Percentiles rank a stretch among this genome's conserved stretches.
These are phyloP conservation scores for Brienomyrus longianalis DNA, from an alignment of 2,113 vertebrate genomes.

Conservation along the genomic window DNA sequence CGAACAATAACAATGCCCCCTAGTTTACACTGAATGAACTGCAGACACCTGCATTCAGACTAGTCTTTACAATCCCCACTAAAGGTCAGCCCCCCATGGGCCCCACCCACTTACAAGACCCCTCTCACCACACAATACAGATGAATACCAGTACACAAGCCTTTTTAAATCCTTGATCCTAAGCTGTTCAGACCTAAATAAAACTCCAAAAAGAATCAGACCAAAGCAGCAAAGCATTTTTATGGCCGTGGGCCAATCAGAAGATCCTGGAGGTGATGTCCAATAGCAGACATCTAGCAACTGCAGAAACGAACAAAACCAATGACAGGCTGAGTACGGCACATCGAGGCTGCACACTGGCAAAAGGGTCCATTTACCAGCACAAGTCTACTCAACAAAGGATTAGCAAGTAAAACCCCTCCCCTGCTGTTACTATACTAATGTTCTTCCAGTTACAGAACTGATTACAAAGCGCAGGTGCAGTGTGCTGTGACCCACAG, in stretches of 20 bases:
- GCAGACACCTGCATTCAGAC: neutral
- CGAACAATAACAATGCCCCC: neutral
- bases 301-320: neutral
- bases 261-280: neutral
- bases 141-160: constrained; percentile 9
- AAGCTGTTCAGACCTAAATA: constrained; percentile 45
- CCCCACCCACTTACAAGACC: neutral
- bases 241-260: neutral
- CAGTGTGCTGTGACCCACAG: neutral
- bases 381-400: neutral
- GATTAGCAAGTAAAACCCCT: neutral
- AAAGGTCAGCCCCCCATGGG: neutral
- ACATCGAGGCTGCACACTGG: neutral
- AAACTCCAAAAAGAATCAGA: constrained; percentile 48
- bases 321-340: neutral
- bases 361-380: neutral
- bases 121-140: neutral
- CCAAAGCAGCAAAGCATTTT: constrained; percentile 34
- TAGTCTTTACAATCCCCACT: neutral
- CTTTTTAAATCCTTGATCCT: constrained; percentile 40
- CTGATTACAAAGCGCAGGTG: neutral
- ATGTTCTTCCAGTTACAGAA: neutral
- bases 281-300: neutral
- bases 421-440: neutral
- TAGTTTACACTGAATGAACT: neutral